Base-by-base conservation (phyloP, 2,113 vertebrate species). In the Pyxicephalus adspersus region DNA sequence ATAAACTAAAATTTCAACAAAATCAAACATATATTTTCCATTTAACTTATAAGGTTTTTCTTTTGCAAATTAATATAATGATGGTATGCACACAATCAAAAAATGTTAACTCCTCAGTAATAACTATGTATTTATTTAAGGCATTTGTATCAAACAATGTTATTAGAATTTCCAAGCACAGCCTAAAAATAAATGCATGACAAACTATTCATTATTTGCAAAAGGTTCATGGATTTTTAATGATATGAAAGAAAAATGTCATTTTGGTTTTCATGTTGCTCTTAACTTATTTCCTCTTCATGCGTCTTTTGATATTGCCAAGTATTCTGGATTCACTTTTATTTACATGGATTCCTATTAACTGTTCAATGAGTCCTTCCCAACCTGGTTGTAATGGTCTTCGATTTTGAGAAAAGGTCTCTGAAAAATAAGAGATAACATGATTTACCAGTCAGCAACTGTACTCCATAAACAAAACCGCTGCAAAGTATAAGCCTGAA, bases 381-480 rank as follows among this genome's bases (percentile, higher is more conserved):
- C 90, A 91, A 87, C 91, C 92, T 64, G 86, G 83, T 84, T 83
- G 85, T 82, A 88, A 83, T 0, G n/a, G 84, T 86, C 84, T 92
- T 74, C 90, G 88, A 80, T 86, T 90, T 80, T 92, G 91, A 83
- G 92, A 89, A 84, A 93, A 91, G 26, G 83, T 84, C 83, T 92
- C 96, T 98, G 85, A 72, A 86, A 82, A 31, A 74, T 15, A 82
- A 81, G 61, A 66, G 57, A 38, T 57, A 29, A 80, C 16, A 54
- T 6, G 64, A 61, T 55, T 3, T 63, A 81, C n/a, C 29, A 23
- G 23, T 81, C 38, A 64, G 78, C 28, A 66, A 29, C 28, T 38
- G 20, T 38, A 8, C 25, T 74, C 20, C 38, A 64, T 23, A 78
- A 31, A 34, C 26, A 58, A 57, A 67, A 57, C 7, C 38, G 20